These are phyloP conservation scores for Cololabis saira DNA, from an alignment of 2,113 vertebrate genomes.

Conservation along the genomic window DNA sequence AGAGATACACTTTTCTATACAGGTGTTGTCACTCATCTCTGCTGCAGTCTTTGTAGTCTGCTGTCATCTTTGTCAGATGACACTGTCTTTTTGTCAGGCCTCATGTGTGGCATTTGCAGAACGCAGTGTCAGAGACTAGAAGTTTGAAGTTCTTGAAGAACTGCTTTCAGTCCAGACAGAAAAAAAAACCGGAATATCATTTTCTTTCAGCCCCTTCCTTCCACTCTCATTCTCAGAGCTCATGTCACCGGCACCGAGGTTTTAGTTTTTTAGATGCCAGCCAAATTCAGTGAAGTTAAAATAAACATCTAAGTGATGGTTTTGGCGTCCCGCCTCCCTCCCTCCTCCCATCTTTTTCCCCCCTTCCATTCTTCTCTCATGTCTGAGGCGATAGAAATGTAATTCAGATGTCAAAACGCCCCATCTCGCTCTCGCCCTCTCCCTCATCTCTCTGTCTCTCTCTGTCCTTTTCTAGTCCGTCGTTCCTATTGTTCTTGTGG, in stretches of 20 bases:
- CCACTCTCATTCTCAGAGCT: conserved; percentile 55
- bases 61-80: conserved; percentile 57
- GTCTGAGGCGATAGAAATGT: conserved; percentile 82
- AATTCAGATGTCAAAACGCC: conserved; percentile 87
- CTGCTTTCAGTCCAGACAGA: conserved; percentile 41
- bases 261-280: conserved; percentile 72
- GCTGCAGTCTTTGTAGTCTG: conserved; percentile 34
- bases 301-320: conserved; percentile 84
- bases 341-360: conserved; percentile 65
- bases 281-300: conserved; percentile 83
- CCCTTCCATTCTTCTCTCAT: conserved; percentile 70
- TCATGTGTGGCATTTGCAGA: conserved; percentile 61
- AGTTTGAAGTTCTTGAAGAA: conserved; percentile 42
- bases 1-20: neutral
- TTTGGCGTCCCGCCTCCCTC: conserved; percentile 74
- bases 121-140: conserved; percentile 43
- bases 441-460: conserved; percentile 74
- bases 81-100: conserved; percentile 44
- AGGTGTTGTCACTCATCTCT: conserved; percentile 35
- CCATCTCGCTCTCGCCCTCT: conserved; percentile 73
- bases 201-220: conserved; percentile 45
- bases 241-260: conserved; percentile 67
- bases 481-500: conserved; percentile 82
- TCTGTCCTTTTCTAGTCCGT: conserved; percentile 80
- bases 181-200: conserved; percentile 60